A percentile compares a stretch with the other conserved stretches of the same genome.
Evolutionary conservation across 2,888 invertebrate species (phyloP).

Genomic region (Tetramorium bicarinatum): DNA sequence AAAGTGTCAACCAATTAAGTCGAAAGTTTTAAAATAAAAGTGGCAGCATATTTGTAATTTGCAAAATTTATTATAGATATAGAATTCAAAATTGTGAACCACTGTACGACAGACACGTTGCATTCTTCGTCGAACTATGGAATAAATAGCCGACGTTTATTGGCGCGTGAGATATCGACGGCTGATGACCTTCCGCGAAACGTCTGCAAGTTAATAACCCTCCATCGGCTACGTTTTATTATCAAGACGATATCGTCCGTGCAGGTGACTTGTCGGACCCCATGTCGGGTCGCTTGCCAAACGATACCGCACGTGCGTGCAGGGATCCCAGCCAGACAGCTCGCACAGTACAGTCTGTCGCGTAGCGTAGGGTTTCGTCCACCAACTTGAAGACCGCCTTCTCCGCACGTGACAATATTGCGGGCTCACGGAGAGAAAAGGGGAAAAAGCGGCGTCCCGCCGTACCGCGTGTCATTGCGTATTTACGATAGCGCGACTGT

Average conservation of each 20-base stretch:
- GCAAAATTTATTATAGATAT: not conserved
- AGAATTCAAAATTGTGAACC: not conserved
- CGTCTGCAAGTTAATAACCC: conserved; percentile 32
- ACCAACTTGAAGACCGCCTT: not conserved
- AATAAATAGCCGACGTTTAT: not conserved
- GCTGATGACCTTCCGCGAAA: conserved; percentile 32
- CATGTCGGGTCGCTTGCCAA: not conserved
- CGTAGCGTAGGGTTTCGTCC: not conserved
- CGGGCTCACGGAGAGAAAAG: not conserved
- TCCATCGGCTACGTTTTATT: conserved; percentile 29
- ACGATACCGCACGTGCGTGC: not conserved
- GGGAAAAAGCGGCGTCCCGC: no score
- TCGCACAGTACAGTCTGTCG: not conserved
- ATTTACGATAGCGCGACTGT: conserved; percentile 51
- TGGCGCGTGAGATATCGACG: conserved; percentile 3
- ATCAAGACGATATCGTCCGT: conserved; percentile 11
- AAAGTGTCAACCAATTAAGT: not conserved
- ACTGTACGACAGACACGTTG: not conserved
- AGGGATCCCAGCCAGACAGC: no score
- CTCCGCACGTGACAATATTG: conserved; percentile 32
- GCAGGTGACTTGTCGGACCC: not conserved
- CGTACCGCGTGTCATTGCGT: conserved; percentile 41
- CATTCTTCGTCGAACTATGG: not conserved
- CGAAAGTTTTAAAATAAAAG: not conserved
- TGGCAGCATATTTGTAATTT: not conserved